phyloP scores from a whole-genome alignment of 2,797 vertebrate genomes.

The Fistularia tabacaria region DNA sequence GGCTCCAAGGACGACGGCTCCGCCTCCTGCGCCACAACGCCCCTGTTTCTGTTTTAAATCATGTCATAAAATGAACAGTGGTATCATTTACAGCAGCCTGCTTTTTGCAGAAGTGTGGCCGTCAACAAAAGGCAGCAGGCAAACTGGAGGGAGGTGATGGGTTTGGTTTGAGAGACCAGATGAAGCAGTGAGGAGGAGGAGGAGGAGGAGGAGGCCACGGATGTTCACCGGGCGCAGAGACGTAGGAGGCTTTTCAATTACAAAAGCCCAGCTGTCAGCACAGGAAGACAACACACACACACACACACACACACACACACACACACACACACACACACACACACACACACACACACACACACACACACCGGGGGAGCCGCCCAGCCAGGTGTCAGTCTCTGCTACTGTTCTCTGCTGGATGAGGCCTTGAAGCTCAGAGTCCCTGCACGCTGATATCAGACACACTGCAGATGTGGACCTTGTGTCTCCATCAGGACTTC shows the following conservation, averaged over 20 bases:
- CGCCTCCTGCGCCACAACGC: no score
- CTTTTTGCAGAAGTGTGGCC: no score
- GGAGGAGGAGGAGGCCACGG: constrained; percentile 26
- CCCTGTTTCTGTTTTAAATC: no score
- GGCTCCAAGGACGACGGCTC: no score
- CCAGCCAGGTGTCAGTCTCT: constrained; percentile 24
- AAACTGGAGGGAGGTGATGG: no score
- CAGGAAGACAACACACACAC: constrained; percentile 29
- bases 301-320: constrained; percentile 51
- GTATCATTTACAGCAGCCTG: no score
- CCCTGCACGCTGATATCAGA: no score
- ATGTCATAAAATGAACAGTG: no score
- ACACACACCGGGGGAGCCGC: constrained; percentile 33
- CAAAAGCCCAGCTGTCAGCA: constrained; percentile 58
- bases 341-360: constrained; percentile 40
- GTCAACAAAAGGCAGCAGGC: no score
- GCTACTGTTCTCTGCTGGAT: constrained; percentile 19
- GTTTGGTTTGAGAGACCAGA: no score
- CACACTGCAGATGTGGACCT: no score
- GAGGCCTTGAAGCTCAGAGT: constrained; percentile 31
- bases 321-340: constrained; percentile 51
- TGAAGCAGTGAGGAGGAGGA: neutral
- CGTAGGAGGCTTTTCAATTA: constrained; percentile 36
- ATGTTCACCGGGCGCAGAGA: constrained; percentile 8
- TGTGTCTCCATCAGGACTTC: no score